Evolutionary conservation across 2,888 invertebrate species (phyloP), one percentile per base, ranked within the genome.

Genomic region (Stegana nigrithorax): DNA sequence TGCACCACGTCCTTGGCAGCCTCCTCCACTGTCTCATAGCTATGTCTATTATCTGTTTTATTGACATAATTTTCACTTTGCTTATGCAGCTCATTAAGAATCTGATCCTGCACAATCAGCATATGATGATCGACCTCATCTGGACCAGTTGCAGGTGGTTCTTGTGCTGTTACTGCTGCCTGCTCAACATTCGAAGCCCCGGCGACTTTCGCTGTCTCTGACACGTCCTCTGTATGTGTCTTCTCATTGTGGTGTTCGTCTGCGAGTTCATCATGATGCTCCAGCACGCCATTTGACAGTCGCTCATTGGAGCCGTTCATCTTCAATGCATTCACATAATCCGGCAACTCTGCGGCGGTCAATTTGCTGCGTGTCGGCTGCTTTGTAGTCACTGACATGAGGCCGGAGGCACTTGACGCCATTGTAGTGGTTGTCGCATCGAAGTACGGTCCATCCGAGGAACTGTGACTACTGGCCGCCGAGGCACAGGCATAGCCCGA

Each of bases 401-500:
- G 70, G 8, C 36, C 21, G 23, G 8, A 12, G 25, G 69, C 67
- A 27, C 44, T 62, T 50, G 14, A 25, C 7, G 21, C 14, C 26
- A 50, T 25, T 19, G 50, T 26, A 1, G 25, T 25, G 25, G 7
- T 66, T 62, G 85, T 85, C 1, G 86, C 85, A 75, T 88, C 88
- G 68, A 84, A 88, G 78, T 86, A 88, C 21, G 85, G 84, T 2
- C 86, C 86, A 73, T 88, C 88, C 59, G 79, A 75, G 68, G 85
- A 85, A 71, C 85, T 86, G 69, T 88, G 87, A 73, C 87, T 87
- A 71, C 87, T 87, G 19, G 84, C 79, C 47, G 84, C 88, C 39
- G 84, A 83, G 10, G 86, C 88, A 67, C 89, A 90, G 2, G 88
- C 84, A 78, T 85, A 87, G 21, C 86, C 87, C 1, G 87, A 86